A percentile compares a stretch with the other conserved stretches of the same genome.
Evolutionary conservation across 2,888 invertebrate species (phyloP).

Genomic region (Rutpela maculata): DNA sequence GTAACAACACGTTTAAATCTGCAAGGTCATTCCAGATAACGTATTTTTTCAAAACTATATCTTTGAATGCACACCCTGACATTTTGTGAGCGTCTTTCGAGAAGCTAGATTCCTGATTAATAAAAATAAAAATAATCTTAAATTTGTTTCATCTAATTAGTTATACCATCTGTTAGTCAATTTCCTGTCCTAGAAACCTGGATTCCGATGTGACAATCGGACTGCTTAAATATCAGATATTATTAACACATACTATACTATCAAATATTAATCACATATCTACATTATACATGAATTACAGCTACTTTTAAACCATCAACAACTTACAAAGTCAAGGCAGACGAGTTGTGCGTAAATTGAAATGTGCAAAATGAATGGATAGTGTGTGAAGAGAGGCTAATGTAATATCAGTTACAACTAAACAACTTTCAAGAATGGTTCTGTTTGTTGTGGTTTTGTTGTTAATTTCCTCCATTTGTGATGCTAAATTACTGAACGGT

Average conservation of each 20-base stretch:
- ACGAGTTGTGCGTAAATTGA: neutral
- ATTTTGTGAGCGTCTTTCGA: too few relatives aligned
- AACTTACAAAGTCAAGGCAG: constrained; percentile 22
- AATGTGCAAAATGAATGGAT: constrained; percentile 12
- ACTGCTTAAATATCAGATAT: neutral
- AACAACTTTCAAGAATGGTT: constrained; percentile 5
- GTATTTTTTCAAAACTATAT: too few relatives aligned
- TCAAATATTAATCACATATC: neutral
- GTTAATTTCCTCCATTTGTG: constrained; percentile 2
- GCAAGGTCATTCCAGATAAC: too few relatives aligned
- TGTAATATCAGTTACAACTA: constrained; percentile 1
- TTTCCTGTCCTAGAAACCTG: neutral
- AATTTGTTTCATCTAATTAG: too few relatives aligned
- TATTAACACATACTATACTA: too few relatives aligned
- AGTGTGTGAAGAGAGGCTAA: neutral
- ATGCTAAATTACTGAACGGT: neutral
- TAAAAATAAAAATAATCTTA: too few relatives aligned
- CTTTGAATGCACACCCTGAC: too few relatives aligned
- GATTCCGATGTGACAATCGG: neutral
- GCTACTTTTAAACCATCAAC: neutral
- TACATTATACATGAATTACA: neutral
- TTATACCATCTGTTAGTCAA: neutral
- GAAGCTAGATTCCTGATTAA: too few relatives aligned
- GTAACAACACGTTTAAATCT: too few relatives aligned
- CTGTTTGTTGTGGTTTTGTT: constrained; percentile 16